These are phyloP conservation scores for Caenorhabditis briggsae DNA, from an alignment of 1,140 invertebrate genomes.

Conservation along the genomic window DNA sequence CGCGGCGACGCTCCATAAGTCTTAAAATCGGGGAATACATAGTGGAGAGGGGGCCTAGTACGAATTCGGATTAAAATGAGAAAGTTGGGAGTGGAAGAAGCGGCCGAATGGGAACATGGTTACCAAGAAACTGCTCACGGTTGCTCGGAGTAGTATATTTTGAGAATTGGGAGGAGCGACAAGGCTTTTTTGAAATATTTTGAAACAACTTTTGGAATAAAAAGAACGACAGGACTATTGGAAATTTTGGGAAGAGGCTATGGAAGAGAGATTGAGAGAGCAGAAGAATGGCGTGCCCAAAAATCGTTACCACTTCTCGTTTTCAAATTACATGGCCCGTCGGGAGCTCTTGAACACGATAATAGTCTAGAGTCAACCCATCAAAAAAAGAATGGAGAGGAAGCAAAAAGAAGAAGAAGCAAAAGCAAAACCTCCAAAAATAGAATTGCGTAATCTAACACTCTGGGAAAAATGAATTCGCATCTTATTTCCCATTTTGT, in stretches of 20 bases:
- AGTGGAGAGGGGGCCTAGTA: neutral
- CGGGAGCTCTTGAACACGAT: neutral
- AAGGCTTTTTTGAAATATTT: too few relatives aligned
- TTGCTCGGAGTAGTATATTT: too few relatives aligned
- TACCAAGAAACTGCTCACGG: neutral
- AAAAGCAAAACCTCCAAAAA: neutral
- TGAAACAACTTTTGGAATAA: too few relatives aligned
- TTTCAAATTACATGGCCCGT: neutral
- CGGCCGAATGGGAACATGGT: neutral
- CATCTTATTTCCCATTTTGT: neutral
- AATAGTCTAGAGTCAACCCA: conserved; percentile 26
- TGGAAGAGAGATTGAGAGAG: neutral
- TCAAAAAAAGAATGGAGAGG: neutral
- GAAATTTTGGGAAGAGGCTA: neutral
- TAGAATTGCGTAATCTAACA: neutral
- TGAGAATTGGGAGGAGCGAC: too few relatives aligned
- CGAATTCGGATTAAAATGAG: neutral
- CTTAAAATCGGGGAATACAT: neutral
- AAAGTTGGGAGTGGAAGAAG: neutral
- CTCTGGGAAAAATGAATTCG: neutral
- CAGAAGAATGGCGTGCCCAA: neutral
- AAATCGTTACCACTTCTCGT: neutral
- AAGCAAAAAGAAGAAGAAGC: too few relatives aligned
- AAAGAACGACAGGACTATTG: neutral
- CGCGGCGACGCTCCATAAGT: conserved; percentile 12